Percentiles rank a stretch among this genome's conserved stretches.
Evolutionary conservation across 2,888 invertebrate genomes (phyloP).

Genomic region (Drosophila anomalata): DNA sequence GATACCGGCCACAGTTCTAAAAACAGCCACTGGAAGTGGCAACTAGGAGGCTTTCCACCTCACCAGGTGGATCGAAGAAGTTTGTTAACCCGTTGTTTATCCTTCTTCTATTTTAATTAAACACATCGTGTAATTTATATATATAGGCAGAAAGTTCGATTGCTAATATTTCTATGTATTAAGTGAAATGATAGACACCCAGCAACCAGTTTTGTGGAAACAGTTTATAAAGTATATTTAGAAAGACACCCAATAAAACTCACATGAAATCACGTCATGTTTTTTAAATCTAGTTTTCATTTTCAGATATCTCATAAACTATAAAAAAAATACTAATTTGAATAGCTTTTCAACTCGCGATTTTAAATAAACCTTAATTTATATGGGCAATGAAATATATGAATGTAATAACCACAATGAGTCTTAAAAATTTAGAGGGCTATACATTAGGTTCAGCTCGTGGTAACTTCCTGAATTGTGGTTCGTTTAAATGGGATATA

Average conservation of each 20-base stretch:
- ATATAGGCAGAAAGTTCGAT: constrained; percentile 56
- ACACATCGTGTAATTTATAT: constrained; percentile 29
- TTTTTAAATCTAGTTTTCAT: background rate
- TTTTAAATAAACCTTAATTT: background rate
- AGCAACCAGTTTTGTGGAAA: constrained; percentile 11
- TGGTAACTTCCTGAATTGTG: background rate
- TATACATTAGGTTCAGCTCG: background rate
- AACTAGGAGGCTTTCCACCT: constrained; percentile 33
- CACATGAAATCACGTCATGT: constrained; percentile 18
- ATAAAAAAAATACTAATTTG: background rate
- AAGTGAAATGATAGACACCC: constrained; percentile 16
- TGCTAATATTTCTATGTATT: constrained; percentile 22
- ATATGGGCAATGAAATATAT: background rate
- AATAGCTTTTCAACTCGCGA: background rate
- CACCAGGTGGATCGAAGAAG: constrained; percentile 47
- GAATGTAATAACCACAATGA: background rate
- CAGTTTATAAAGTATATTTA: constrained; percentile 25
- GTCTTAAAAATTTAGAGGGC: background rate
- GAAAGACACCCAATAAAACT: constrained; percentile 44
- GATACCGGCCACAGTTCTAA: constrained; percentile 57
- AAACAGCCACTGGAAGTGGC: constrained; percentile 52
- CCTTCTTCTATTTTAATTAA: constrained; percentile 29
- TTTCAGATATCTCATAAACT: background rate
- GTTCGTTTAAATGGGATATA: background rate
- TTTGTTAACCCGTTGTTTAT: constrained; percentile 55